Evolutionary conservation across 2,797 vertebrate genomes (phyloP), one percentile per base, ranked within the genome.

Genomic region (Onychomys leucogaster): DNA sequence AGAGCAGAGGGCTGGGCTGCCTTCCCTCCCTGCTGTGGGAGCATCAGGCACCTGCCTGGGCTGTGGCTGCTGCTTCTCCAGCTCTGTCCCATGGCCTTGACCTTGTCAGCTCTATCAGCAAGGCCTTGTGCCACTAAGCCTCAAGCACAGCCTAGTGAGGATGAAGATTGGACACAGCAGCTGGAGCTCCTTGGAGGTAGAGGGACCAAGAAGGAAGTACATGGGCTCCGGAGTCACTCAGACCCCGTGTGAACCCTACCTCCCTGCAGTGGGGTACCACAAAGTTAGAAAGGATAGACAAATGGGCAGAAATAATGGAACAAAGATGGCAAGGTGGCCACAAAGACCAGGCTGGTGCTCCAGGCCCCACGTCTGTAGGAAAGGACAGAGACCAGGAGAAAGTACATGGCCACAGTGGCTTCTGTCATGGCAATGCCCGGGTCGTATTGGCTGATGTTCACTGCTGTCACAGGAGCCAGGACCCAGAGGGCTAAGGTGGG

Each of bases 341-440:
- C 21, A 52, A 55, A n/a, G 77, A 21, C n/a, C 34, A 41, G 65
- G 49, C 16, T 67, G 12, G 67, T 57, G 32, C 63, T 69, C 17
- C 3, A 37, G 59, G 52, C n/a, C 14, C 16, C 46, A 11, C 43
- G n/a, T 57, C 52, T 57, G 67, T 21, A 75, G 86, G 73, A 57
- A 63, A 90, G 10, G 67, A 7, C 76, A 93, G 86, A 93, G 94
- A 46, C 69, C 76, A 78, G 67, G 75, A 91, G 87, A n/a, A 55
- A 61, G n/a, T 14, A 17, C 52, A 25, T 27, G 25, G 19, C 19
- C 81, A 71, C 37, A 1, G 57, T 80, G 84, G 61, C 23, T 41
- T 59, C 41, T 67, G 19, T 32, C 34, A 16, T 49, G 16, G n/a
- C 21, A 83, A 46, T 32, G 34, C 37, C 32, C 52, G 59, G 73